These are phyloP conservation scores for Yponomeuta cagnagella DNA, from an alignment of 2,888 invertebrate species.

Conservation along the genomic window DNA sequence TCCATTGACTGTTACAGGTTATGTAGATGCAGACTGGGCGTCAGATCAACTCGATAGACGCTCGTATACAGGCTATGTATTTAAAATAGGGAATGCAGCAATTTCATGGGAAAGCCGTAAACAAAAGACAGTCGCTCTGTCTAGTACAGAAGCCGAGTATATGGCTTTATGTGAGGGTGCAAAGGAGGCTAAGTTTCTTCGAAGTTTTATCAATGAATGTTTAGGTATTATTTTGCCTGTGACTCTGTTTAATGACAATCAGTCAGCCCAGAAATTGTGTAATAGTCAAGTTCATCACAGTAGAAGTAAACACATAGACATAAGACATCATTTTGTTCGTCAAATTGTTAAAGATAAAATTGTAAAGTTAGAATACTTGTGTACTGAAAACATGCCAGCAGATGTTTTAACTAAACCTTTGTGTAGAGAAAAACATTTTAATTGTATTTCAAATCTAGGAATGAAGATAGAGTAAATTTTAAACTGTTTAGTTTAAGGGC, in stretches of 20 bases:
- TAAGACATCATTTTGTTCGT: slow-evolving; percentile 14
- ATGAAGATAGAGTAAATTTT: background rate
- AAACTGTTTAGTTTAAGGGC: slow-evolving; percentile 19
- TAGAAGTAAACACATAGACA: slow-evolving; percentile 17
- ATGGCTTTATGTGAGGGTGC: slow-evolving; percentile 19
- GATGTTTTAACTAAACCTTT: slow-evolving; percentile 18
- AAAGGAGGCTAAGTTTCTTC: slow-evolving; percentile 11
- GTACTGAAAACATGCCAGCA: slow-evolving; percentile 17
- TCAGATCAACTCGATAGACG: slow-evolving; percentile 15
- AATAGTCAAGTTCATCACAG: slow-evolving; percentile 16
- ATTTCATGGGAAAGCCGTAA: slow-evolving; percentile 22
- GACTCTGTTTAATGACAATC: slow-evolving; percentile 11
- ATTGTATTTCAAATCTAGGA: slow-evolving; percentile 17
- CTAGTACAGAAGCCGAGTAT: slow-evolving; percentile 22
- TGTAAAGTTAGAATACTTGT: slow-evolving; percentile 14
- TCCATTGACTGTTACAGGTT: slow-evolving; percentile 9
- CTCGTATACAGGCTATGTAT: slow-evolving; percentile 20
- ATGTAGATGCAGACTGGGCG: slow-evolving; percentile 20
- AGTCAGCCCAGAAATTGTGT: slow-evolving; percentile 16
- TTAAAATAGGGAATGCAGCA: slow-evolving; percentile 16
- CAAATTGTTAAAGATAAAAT: slow-evolving; percentile 13
- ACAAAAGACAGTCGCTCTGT: slow-evolving; percentile 21
- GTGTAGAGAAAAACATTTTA: slow-evolving; percentile 17
- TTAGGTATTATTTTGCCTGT: background rate
- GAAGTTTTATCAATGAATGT: slow-evolving; percentile 10